phyloP scores from a whole-genome alignment of 2,797 vertebrate genomes.

The Poecilia gillii region DNA sequence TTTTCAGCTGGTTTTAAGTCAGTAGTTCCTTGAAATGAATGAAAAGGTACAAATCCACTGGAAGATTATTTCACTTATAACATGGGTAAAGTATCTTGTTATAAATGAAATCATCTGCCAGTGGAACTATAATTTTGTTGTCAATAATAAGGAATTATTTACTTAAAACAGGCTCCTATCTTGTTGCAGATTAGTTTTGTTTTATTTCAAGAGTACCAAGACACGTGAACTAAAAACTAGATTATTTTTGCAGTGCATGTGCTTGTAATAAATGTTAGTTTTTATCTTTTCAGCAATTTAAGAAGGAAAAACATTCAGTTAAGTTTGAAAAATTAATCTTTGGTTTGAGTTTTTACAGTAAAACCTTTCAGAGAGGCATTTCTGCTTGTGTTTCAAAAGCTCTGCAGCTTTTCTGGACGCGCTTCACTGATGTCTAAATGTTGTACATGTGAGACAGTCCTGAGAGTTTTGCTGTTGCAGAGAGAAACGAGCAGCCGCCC shows the following conservation, averaged over 20 bases:
- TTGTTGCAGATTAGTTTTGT: too few species aligned
- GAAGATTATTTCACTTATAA: too few species aligned
- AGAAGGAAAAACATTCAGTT: neutral
- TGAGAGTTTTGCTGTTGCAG: neutral
- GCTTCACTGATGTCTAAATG: neutral
- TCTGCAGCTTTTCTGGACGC: neutral
- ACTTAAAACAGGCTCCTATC: too few species aligned
- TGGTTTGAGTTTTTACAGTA: neutral
- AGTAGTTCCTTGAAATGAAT: too few species aligned
- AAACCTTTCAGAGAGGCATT: neutral
- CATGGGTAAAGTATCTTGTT: too few species aligned
- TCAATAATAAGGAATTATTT: too few species aligned
- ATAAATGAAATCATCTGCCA: too few species aligned
- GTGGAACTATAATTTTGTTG: too few species aligned
- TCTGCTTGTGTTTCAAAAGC: neutral
- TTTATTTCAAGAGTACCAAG: too few species aligned
- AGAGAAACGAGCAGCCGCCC: slow-evolving; percentile 16
- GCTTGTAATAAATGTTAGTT: neutral
- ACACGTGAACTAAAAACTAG: too few species aligned
- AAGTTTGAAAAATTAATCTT: neutral
- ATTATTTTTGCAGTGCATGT: neutral
- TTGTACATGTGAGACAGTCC: neutral
- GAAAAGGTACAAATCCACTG: too few species aligned
- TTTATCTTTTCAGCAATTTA: neutral
- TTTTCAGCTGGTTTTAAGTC: too few species aligned